A percentile compares a stretch with the other conserved stretches of the same genome.
These are phyloP conservation scores for Esperia sulphurella DNA, from an alignment of 2,888 invertebrate genomes.

Conservation along the genomic window DNA sequence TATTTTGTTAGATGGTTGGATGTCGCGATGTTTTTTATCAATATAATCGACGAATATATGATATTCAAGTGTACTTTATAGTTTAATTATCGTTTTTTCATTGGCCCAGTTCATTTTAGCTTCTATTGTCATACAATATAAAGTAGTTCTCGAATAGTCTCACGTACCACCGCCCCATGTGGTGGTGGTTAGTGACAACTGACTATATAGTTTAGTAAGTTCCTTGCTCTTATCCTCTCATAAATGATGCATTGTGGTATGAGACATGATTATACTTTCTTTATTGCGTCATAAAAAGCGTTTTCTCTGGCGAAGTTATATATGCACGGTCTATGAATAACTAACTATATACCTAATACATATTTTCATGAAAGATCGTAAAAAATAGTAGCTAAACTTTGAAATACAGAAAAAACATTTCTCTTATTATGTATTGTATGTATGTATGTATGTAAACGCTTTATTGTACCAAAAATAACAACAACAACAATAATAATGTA, in stretches of 20 bases:
- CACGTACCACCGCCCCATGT: constrained; percentile 21
- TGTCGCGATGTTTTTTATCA: constrained; percentile 62
- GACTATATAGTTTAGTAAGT: constrained; percentile 16
- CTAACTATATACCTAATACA: too few species aligned
- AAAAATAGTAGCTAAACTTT: background rate
- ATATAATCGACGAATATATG: constrained; percentile 69
- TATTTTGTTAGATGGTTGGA: constrained; percentile 37
- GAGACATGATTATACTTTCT: constrained; percentile 32
- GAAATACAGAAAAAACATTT: too few species aligned
- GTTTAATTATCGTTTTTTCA: background rate
- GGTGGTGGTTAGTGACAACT: constrained; percentile 12
- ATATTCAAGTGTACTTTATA: constrained; percentile 61
- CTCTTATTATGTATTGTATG: too few species aligned
- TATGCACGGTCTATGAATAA: too few species aligned
- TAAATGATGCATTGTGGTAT: constrained; percentile 42
- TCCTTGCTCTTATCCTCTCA: constrained; percentile 31
- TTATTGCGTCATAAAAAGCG: constrained; percentile 15
- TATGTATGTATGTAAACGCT: too few species aligned
- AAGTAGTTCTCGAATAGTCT: constrained; percentile 35
- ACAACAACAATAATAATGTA: too few species aligned
- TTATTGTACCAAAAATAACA: too few species aligned
- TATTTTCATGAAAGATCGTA: background rate
- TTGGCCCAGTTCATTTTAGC: constrained; percentile 19
- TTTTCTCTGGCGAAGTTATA: constrained; percentile 12
- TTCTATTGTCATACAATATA: background rate